Conservation (phyloP, 2,888 invertebrate species). For the Tryphoninae sp. region DNA sequence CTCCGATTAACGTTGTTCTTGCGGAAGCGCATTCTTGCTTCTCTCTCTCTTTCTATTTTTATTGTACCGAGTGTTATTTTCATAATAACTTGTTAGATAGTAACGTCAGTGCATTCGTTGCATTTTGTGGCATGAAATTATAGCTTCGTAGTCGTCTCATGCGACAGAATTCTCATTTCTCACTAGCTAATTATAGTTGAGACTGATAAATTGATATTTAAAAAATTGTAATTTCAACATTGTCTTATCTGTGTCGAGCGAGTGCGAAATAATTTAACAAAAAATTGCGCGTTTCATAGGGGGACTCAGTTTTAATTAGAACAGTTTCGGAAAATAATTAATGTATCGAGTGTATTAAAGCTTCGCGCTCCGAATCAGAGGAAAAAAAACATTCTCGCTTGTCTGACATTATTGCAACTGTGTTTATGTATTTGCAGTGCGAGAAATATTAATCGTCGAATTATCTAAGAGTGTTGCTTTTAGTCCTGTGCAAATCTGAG, state of each 20-base stretch:
- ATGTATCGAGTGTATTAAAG: slow-evolving; percentile 49
- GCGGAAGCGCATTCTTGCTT: slow-evolving; percentile 20
- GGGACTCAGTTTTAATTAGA: slow-evolving; percentile 44
- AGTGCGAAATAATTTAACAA: slow-evolving; percentile 49
- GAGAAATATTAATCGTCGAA: slow-evolving; percentile 62
- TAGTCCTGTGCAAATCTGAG: slow-evolving; percentile 74
- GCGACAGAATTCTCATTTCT: slow-evolving; percentile 13
- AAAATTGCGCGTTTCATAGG: slow-evolving; percentile 15
- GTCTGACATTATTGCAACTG: not conserved
- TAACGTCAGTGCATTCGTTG: slow-evolving; percentile 26
- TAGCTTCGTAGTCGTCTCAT: not conserved
- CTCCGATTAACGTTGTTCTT: slow-evolving; percentile 18
- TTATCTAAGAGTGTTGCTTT: slow-evolving; percentile 70
- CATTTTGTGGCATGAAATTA: slow-evolving; percentile 16
- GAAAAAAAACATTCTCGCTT: slow-evolving; percentile 25
- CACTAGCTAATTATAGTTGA: slow-evolving; percentile 3
- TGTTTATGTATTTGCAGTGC: slow-evolving; percentile 42
- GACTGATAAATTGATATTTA: slow-evolving; percentile 13
- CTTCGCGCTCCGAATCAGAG: slow-evolving; percentile 27
- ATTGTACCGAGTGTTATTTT: not conserved
- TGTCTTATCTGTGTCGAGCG: slow-evolving; percentile 35
- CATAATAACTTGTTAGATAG: not conserved
- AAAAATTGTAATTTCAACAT: slow-evolving; percentile 45
- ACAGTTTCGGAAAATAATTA: slow-evolving; percentile 56
- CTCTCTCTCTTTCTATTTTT: not conserved